Base-by-base conservation (phyloP, 2,888 invertebrate species). In the Xylota sylvarum region DNA sequence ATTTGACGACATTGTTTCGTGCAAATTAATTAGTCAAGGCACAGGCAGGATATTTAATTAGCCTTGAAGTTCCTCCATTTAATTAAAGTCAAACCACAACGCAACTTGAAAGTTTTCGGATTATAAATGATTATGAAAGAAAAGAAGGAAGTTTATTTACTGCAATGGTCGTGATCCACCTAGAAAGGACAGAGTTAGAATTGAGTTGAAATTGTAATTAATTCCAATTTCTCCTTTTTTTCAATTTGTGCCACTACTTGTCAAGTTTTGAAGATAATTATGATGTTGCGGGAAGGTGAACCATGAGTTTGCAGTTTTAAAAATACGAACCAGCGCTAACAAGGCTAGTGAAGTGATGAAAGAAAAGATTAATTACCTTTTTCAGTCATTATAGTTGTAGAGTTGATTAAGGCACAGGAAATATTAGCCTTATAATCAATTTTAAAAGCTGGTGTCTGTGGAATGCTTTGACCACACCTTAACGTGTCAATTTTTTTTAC, bases 141-240 rank as follows among this genome's bases (percentile, higher is more conserved):
- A 46, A 48, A 10, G 17, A 43, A 43, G 27, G 9, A 43, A 62
- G 60, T 27, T 40, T 37, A 60, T 23, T 60, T 14, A 62, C 40
- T 27, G 14, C 14, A 62, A 27, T 17, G 46, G 17, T 23, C 3
- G 23, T 9, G 40, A 27, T 30, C 14, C 27, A 17, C 9, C 23
- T 46, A n/a, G 7, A 14, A 12, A 27, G 23, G 48, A 19, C 1
- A 1, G 3, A 48, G 19, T 48, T 48, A 48, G 19, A 23, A 50
- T 3, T 23, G 23, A 50, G 23, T 48, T 19, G 17, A 5, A 46
- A 17, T 48, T 48, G 19, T 48, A 48, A 48, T 48, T 48, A 48
- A 48, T 19, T 48, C 19, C 4, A 48, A 48, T 19, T 48, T 48
- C 10, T 19, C 3, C 23, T 10, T 5, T 48, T 17, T 5, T 46